Evolutionary conservation across 2,888 invertebrate species (phyloP).

Genomic region (Hydraecia micacea): DNA sequence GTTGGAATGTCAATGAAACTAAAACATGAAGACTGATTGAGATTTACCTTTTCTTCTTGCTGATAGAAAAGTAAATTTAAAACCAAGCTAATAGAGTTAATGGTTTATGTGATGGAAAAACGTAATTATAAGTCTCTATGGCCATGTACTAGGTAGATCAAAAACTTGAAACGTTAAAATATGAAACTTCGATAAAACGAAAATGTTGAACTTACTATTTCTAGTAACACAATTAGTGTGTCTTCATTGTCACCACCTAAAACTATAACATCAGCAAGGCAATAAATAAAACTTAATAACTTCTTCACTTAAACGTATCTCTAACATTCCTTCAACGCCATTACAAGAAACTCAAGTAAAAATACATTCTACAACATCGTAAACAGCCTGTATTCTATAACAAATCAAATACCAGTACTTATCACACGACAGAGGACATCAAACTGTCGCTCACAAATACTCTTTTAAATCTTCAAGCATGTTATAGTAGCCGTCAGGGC

Average conservation of each 20-base stretch:
- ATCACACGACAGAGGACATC: conserved; percentile 22
- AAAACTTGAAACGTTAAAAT: neutral
- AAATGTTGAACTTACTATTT: neutral
- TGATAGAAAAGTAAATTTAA: neutral
- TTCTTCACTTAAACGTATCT: conserved; percentile 29
- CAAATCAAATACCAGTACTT: conserved; percentile 54
- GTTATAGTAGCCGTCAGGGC: conserved; percentile 41
- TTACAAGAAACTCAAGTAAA: conserved; percentile 32
- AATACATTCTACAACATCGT: conserved; percentile 52
- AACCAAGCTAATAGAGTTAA: neutral
- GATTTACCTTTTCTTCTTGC: neutral
- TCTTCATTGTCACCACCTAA: neutral
- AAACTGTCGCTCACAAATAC: conserved; percentile 51
- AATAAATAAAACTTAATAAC: conserved; percentile 42
- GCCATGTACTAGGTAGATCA: neutral
- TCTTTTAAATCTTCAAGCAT: conserved; percentile 39
- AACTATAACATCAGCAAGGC: conserved; percentile 23
- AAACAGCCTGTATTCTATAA: conserved; percentile 42
- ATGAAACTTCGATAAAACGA: neutral
- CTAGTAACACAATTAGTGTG: neutral
- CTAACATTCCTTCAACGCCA: conserved; percentile 20
- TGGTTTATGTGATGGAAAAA: neutral
- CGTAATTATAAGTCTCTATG: neutral
- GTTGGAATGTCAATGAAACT: neutral
- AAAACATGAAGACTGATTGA: too few relatives aligned